Evolutionary conservation across 2,888 invertebrate species (phyloP).

Genomic region (Lutraria lutraria): DNA sequence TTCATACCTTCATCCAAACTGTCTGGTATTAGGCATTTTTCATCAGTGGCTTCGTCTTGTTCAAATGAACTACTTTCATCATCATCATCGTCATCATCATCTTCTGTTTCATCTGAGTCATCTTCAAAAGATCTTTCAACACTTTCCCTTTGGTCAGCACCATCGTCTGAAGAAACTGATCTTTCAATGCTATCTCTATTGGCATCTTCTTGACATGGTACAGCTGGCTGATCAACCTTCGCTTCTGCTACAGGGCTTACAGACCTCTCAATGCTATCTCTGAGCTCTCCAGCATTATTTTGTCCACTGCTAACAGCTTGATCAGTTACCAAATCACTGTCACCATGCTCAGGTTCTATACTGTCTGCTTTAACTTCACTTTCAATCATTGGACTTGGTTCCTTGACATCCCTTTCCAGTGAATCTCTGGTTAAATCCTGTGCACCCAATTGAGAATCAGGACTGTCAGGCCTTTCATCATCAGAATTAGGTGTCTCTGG

Average conservation of each 20-base stretch:
- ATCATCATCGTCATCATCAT: conserved; percentile 74
- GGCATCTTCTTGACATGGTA: conserved; percentile 17
- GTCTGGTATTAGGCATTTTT: conserved; percentile 69
- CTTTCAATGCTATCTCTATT: conserved; percentile 45
- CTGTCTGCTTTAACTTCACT: conserved; percentile 55
- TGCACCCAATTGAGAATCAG: conserved; percentile 60
- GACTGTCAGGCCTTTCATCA: conserved; percentile 63
- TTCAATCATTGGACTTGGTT: conserved; percentile 27
- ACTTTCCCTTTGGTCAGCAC: conserved; percentile 56
- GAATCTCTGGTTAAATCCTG: conserved; percentile 57
- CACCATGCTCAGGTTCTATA: conserved; percentile 42
- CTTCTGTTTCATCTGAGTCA: conserved; percentile 58
- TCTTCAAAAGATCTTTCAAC: conserved; percentile 66
- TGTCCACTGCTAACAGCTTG: background rate
- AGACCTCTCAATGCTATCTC: conserved; percentile 46
- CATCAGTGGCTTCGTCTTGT: conserved; percentile 72
- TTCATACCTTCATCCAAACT: conserved; percentile 61
- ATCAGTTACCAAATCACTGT: background rate
- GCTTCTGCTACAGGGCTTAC: background rate
- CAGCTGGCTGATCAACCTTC: background rate
- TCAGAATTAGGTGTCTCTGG: conserved; percentile 51
- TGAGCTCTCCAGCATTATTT: conserved; percentile 20
- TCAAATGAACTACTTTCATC: conserved; percentile 71
- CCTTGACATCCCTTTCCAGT: conserved; percentile 61
- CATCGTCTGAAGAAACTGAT: conserved; percentile 28